Conservation (phyloP, 1,140 invertebrate genomes). For the Epicauta chinensis region DNA sequence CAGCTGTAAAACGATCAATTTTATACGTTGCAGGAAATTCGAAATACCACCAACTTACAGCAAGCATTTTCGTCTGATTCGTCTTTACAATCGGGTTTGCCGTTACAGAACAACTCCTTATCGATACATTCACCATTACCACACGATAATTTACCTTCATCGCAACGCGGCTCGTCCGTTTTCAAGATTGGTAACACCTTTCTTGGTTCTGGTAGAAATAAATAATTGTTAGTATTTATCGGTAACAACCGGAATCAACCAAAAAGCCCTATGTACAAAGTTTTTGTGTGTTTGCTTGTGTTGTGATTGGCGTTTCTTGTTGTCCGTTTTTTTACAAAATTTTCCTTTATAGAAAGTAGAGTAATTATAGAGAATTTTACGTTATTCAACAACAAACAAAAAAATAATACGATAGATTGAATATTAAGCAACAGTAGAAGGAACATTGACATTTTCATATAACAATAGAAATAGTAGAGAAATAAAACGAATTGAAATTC, state of each 20-base stretch:
- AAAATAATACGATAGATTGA: too few relatives aligned
- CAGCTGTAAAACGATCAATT: slow-evolving; percentile 52
- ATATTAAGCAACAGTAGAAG: too few relatives aligned
- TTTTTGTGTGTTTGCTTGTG: slow-evolving; percentile 7
- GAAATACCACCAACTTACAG: slow-evolving; percentile 59
- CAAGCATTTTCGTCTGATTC: slow-evolving; percentile 93
- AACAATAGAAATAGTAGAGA: too few relatives aligned
- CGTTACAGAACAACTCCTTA: slow-evolving; percentile 88
- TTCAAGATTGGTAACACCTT: slow-evolving; percentile 82
- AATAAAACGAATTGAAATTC: too few relatives aligned
- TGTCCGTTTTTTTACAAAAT: too few relatives aligned
- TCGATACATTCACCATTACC: slow-evolving; percentile 86
- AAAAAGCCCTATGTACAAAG: slow-evolving; percentile 12
- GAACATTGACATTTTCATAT: too few relatives aligned
- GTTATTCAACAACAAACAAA: too few relatives aligned
- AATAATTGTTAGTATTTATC: too few relatives aligned
- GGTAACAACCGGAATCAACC: too few relatives aligned
- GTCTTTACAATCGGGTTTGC: slow-evolving; percentile 86
- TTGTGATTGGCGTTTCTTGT: slow-evolving; percentile 10
- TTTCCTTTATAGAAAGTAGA: too few relatives aligned
- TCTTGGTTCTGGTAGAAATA: slow-evolving; percentile 63
- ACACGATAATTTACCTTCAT: slow-evolving; percentile 80
- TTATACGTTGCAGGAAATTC: background rate
- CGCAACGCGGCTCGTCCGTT: slow-evolving; percentile 85
- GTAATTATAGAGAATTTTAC: too few relatives aligned